phyloP scores from a whole-genome alignment of 2,888 invertebrate species.

The Graphium colonna region DNA sequence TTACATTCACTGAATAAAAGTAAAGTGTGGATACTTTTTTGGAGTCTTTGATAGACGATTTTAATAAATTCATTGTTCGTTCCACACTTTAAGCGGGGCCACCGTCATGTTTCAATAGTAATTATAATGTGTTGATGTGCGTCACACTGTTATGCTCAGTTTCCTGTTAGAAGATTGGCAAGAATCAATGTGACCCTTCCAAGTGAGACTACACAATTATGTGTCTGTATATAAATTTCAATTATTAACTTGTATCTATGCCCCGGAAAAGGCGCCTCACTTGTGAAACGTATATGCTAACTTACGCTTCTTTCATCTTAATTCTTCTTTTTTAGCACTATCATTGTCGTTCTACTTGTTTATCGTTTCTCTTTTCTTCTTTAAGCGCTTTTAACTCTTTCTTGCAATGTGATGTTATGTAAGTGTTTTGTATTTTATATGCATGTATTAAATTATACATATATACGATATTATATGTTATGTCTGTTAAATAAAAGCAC shows the following conservation, averaged over 20 bases:
- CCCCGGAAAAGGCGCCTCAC: slow-evolving; percentile 74
- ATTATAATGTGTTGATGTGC: slow-evolving; percentile 74
- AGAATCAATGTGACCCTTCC: slow-evolving; percentile 63
- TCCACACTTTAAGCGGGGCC: slow-evolving; percentile 42
- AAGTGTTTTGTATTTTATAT: slow-evolving; percentile 30
- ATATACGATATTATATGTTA: slow-evolving; percentile 6
- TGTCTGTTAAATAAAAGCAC: not conserved
- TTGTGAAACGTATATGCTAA: slow-evolving; percentile 63
- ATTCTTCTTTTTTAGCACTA: slow-evolving; percentile 35
- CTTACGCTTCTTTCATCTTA: slow-evolving; percentile 50
- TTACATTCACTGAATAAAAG: slow-evolving; percentile 42
- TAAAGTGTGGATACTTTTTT: slow-evolving; percentile 32
- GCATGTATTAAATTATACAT: slow-evolving; percentile 26
- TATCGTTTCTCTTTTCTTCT: slow-evolving; percentile 30
- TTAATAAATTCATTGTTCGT: slow-evolving; percentile 31
- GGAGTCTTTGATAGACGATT: slow-evolving; percentile 41
- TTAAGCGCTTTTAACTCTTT: slow-evolving; percentile 31
- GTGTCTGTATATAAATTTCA: slow-evolving; percentile 43
- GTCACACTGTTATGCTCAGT: slow-evolving; percentile 76
- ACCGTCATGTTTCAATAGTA: slow-evolving; percentile 66
- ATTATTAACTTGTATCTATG: slow-evolving; percentile 31
- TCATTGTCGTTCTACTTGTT: slow-evolving; percentile 31
- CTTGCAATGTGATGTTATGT: slow-evolving; percentile 34
- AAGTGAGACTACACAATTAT: slow-evolving; percentile 64
- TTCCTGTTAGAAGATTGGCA: slow-evolving; percentile 61